These are phyloP conservation scores for Chrosomus eos DNA, from an alignment of 2,797 vertebrate genomes.

Conservation along the genomic window DNA sequence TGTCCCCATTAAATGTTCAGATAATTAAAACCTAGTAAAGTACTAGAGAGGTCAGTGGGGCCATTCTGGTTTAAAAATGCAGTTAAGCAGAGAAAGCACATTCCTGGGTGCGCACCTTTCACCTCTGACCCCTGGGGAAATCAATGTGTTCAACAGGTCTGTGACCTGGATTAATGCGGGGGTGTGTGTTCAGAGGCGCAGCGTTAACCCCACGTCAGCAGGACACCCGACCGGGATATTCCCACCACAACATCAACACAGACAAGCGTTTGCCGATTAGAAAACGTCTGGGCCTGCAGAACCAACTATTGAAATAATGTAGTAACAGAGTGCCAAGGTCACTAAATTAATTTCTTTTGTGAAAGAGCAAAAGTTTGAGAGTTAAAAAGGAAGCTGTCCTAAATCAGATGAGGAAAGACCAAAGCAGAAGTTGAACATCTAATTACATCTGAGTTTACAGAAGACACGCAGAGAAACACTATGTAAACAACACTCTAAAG, in stretches of 20 bases:
- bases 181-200: background rate
- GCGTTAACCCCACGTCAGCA: constrained; percentile 8
- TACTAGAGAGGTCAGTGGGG: background rate
- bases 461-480: constrained; percentile 37
- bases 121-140: constrained; percentile 33
- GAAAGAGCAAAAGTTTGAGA: too few species aligned
- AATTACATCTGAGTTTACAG: constrained; percentile 52
- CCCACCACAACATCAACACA: background rate
- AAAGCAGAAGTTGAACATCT: constrained; percentile 40
- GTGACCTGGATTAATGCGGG: constrained; percentile 37
- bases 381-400: background rate
- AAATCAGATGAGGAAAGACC: constrained; percentile 37
- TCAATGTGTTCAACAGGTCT: constrained; percentile 28
- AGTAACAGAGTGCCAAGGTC: background rate
- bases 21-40: constrained; percentile 13
- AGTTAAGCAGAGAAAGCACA: constrained; percentile 21
- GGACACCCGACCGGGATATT: constrained; percentile 38
- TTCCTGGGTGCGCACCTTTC: constrained; percentile 35
- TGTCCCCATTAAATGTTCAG: background rate
- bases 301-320: background rate
- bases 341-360: too few species aligned
- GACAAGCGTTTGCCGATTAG: background rate
- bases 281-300: background rate
- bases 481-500: constrained; percentile 48
- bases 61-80: constrained; percentile 17